Percentiles rank a stretch among this genome's conserved stretches.
Conservation (phyloP, 30 jellyfish, hydroid and myxozoan species). For the Cassiopea xamachana region DNA sequence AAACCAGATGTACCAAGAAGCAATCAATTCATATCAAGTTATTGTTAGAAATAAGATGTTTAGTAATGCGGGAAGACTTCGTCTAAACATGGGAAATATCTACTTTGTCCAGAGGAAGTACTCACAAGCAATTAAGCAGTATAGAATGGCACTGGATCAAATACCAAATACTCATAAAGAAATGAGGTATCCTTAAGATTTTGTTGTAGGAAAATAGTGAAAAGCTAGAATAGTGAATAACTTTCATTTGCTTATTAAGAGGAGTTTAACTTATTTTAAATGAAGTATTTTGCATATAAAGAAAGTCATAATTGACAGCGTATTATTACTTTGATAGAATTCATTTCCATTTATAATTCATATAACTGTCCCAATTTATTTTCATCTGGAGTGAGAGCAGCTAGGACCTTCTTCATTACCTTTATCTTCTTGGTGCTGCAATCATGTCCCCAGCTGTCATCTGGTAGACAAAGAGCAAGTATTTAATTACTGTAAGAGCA, state of each 20-base stretch:
- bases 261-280: no score
- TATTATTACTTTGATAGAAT: no score
- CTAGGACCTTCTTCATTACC: no score
- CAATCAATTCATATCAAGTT: slow-evolving; percentile 93
- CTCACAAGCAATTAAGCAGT: slow-evolving; percentile 94
- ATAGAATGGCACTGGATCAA: slow-evolving; percentile 97
- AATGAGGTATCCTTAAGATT: slow-evolving; percentile 65
- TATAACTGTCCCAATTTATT: no score
- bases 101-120: slow-evolving; percentile 88
- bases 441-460: no score
- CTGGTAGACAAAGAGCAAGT: no score
- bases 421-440: no score
- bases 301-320: no score
- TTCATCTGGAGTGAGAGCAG: no score
- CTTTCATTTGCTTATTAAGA: not conserved
- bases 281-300: no score
- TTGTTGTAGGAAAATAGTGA: not conserved
- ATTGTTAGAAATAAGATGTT: slow-evolving; percentile 98
- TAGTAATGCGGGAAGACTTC: slow-evolving; percentile 96
- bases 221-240: not conserved
- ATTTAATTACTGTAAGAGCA: no score
- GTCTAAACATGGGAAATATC: slow-evolving; percentile 94
- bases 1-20: slow-evolving; percentile 90
- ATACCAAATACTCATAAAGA: slow-evolving; percentile 94
- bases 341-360: no score